A percentile compares a stretch with the other conserved stretches of the same genome.
These are phyloP conservation scores for Dolichotis patagonum DNA, from an alignment of 2,113 vertebrate species.

Conservation along the genomic window DNA sequence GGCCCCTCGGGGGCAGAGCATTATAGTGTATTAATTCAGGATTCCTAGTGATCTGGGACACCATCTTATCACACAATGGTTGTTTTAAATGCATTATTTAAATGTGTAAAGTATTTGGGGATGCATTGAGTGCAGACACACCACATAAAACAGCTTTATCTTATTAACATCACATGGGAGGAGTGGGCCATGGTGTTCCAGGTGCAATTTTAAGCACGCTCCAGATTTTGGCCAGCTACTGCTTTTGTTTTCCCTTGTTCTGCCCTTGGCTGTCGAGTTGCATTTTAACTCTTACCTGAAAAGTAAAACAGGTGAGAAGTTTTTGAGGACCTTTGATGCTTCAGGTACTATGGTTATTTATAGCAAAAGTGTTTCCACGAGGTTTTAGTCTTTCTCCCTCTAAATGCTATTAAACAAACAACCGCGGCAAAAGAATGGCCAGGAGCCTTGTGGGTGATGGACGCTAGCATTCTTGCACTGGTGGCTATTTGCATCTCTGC, in stretches of 20 bases:
- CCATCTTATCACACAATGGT: slow-evolving; percentile 31
- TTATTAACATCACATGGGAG: slow-evolving; percentile 52
- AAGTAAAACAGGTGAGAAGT: background rate
- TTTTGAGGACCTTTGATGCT: background rate
- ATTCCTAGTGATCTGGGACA: slow-evolving; percentile 76
- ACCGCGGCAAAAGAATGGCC: slow-evolving; percentile 10
- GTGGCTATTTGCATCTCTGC: slow-evolving; percentile 77
- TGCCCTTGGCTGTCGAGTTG: background rate
- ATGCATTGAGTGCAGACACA: slow-evolving; percentile 54
- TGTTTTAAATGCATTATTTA: slow-evolving; percentile 78
- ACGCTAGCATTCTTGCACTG: slow-evolving; percentile 52
- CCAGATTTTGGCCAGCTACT: background rate
- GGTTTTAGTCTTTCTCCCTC: background rate
- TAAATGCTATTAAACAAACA: slow-evolving; percentile 29
- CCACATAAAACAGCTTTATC: slow-evolving; percentile 71
- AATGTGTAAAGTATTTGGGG: slow-evolving; percentile 74
- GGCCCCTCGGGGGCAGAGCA: slow-evolving; percentile 69
- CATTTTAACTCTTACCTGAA: background rate
- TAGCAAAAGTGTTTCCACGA: background rate
- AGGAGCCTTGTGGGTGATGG: slow-evolving; percentile 5
- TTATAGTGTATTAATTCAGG: slow-evolving; percentile 77
- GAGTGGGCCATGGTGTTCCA: background rate
- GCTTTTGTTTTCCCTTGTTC: background rate
- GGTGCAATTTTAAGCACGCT: slow-evolving; percentile 28
- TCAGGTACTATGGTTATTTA: slow-evolving; percentile 5